Percentiles rank a stretch among this genome's conserved stretches.
Evolutionary conservation across 2,888 invertebrate species (phyloP).

Genomic region (Pachycephus smyrnensis): DNA sequence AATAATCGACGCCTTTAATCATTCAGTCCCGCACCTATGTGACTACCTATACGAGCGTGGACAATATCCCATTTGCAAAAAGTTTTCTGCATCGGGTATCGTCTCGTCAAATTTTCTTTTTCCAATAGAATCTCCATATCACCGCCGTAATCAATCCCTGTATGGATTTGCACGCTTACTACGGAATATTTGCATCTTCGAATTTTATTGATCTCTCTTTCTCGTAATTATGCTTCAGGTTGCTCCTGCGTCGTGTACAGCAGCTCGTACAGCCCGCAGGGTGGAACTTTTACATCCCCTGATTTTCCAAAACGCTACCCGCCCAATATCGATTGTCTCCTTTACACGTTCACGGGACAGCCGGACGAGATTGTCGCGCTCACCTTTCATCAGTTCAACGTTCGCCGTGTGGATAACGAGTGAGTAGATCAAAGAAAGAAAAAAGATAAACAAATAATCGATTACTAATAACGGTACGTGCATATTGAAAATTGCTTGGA

Average conservation of each 20-base stretch:
- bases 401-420: slow-evolving; percentile 76
- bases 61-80: not conserved
- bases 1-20: slow-evolving; percentile 40
- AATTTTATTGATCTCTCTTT: not conserved
- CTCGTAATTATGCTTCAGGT: slow-evolving; percentile 71
- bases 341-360: slow-evolving; percentile 85
- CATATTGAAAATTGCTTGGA: not conserved
- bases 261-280: slow-evolving; percentile 81
- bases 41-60: not conserved
- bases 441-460: not conserved
- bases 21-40: slow-evolving; percentile 14
- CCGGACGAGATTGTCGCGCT: slow-evolving; percentile 86
- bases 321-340: slow-evolving; percentile 80
- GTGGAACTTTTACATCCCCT: slow-evolving; percentile 85
- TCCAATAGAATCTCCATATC: not conserved
- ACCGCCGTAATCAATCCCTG: not conserved
- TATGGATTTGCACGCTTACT: no score
- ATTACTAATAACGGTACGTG: not conserved
- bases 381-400: slow-evolving; percentile 83
- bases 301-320: slow-evolving; percentile 85
- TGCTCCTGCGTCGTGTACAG: slow-evolving; percentile 87
- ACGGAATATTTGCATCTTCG: not conserved
- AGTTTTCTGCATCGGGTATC: not conserved
- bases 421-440: slow-evolving; percentile 68
- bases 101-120: not conserved